A percentile compares a stretch with the other conserved stretches of the same genome.
Conservation (phyloP, 1,140 invertebrate genomes). For the Xylocopa sonorina region DNA sequence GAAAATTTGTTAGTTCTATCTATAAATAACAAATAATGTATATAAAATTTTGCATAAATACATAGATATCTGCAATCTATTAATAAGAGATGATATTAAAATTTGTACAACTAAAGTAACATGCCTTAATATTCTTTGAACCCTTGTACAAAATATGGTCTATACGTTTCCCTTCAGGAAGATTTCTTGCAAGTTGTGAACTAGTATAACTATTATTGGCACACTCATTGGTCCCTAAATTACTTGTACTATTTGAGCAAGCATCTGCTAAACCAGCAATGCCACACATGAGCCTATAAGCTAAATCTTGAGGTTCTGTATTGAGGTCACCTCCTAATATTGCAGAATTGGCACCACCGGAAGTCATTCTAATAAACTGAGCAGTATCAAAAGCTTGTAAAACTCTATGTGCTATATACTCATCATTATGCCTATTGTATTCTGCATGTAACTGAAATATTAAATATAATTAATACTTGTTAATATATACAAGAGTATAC, state of each 20-base stretch:
- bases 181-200: slow-evolving; percentile 79
- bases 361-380: slow-evolving; percentile 94
- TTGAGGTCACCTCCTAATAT: slow-evolving; percentile 97
- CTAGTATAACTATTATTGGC: slow-evolving; percentile 92
- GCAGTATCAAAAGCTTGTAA: slow-evolving; percentile 96
- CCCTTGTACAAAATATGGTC: slow-evolving; percentile 93
- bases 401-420: slow-evolving; percentile 94
- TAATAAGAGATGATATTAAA: slow-evolving; percentile 30
- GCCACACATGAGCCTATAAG: slow-evolving; percentile 86
- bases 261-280: slow-evolving; percentile 79
- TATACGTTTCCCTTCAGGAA: slow-evolving; percentile 92
- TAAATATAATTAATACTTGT: slow-evolving; percentile 46
- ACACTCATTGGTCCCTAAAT: slow-evolving; percentile 89
- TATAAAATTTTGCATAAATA: not conserved
- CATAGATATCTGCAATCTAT: not conserved
- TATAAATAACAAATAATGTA: too few relatives aligned
- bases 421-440: slow-evolving; percentile 92
- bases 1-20: slow-evolving; percentile 85
- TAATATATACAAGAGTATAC: slow-evolving; percentile 20
- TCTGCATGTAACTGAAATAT: slow-evolving; percentile 94
- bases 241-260: slow-evolving; percentile 71
- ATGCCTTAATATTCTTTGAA: slow-evolving; percentile 82
- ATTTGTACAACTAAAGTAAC: slow-evolving; percentile 34
- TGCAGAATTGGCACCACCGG: slow-evolving; percentile 88
- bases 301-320: slow-evolving; percentile 92